Evolutionary conservation across 2,113 vertebrate species (phyloP), one percentile per base, ranked within the genome.

Genomic region (Dicaeum eximium): DNA sequence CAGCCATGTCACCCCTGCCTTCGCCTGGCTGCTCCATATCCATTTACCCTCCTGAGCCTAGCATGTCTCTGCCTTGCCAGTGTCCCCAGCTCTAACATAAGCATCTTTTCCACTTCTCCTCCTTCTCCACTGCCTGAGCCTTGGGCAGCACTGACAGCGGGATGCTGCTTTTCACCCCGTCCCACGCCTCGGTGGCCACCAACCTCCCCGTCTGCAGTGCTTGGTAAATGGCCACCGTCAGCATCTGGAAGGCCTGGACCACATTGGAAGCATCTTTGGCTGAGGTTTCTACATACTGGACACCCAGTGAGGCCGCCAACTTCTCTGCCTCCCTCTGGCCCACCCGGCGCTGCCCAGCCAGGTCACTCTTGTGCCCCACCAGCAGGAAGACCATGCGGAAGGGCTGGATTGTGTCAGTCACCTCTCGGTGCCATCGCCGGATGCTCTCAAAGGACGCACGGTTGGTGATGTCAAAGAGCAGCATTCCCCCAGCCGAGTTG

Each of bases 301-400:
- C 51, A 7, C 98, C 97, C 24, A 98, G 83, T 3, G 97, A 95
- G 20, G 96, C 82, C 0, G 98, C 99, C 88, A 98, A 78, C 35
- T 80, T 98, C 97, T 98, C 97, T 0, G 98, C 98, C 92, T 99
- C 98, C 45, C 96, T 97, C 13, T 47, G 95, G n/a, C 79, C 96
- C 88, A 98, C 98, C 42, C 7, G 91, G 61, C 98, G 77, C 87
- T 98, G 97, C 22, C 80, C 96, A 2, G 37, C 94, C 56, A 96
- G 86, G 97, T 99, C 98, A 7, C 96, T 98, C 90, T 99, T 99
- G 92, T 98, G 98, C 15, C 98, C 98, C 92, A 98, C 98, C 81
- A 99, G 97, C 83, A 98, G 30, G 56, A 99, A 98, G 51, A 98
- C 54, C 22, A 98, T 92, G 28, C 67, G 90, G 35, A 96, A 94